phyloP scores from a whole-genome alignment of 2,888 invertebrate species.

The Lysandra coridon region DNA sequence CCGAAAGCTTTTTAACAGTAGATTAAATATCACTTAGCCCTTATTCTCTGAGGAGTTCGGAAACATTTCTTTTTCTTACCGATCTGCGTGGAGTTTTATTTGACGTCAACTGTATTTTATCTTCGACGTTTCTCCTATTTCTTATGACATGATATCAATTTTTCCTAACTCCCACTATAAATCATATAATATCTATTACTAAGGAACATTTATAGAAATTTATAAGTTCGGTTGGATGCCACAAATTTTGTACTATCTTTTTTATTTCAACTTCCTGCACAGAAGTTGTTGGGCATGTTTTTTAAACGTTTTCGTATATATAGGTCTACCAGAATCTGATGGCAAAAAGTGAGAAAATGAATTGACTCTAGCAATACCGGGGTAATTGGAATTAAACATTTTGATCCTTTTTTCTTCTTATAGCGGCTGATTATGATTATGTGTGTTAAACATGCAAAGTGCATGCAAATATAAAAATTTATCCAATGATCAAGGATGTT shows the following conservation, averaged over 20 bases:
- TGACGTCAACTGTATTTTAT: constrained; percentile 32
- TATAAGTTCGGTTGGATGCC: neutral
- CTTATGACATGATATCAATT: constrained; percentile 23
- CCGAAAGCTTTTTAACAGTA: neutral
- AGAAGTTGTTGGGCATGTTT: neutral
- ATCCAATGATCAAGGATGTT: too few species aligned
- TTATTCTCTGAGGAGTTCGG: constrained; percentile 3
- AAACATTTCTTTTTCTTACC: constrained; percentile 21
- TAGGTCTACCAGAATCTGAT: too few species aligned
- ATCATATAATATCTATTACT: constrained; percentile 21
- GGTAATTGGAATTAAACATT: too few species aligned
- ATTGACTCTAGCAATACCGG: too few species aligned
- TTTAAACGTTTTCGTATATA: neutral
- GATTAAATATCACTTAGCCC: neutral
- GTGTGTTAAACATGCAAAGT: too few species aligned
- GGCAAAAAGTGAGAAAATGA: too few species aligned
- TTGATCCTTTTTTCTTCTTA: too few species aligned
- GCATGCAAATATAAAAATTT: too few species aligned
- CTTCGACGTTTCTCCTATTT: constrained; percentile 31
- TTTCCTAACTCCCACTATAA: constrained; percentile 24
- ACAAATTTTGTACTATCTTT: neutral
- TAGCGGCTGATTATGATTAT: too few species aligned
- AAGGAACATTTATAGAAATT: constrained; percentile 6
- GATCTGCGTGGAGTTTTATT: constrained; percentile 27
- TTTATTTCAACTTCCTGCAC: neutral